Evolutionary conservation across 37 sponge, comb jelly and placozoan species (phyloP), one percentile per base, ranked within the genome.

Genomic region (Tethya wilhelma): DNA sequence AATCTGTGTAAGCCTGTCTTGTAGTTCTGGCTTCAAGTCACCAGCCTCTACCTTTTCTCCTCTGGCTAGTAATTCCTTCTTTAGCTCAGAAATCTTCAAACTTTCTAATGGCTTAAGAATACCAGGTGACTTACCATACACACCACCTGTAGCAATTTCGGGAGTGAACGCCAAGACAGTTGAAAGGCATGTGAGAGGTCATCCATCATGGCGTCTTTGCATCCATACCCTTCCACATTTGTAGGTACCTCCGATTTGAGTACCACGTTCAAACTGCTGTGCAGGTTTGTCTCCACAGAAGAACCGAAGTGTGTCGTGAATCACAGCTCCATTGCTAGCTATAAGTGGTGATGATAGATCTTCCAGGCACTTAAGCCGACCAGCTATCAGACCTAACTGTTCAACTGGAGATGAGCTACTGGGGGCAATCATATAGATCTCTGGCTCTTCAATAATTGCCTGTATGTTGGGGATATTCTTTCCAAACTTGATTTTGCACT

Each of bases 361-460:
- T 2, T 31, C 2, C 3, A 78, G 67, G 45, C 67, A 64, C 7
- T 64, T n/a, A n/a, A 65, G 34, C 41, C 78, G 30, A 45, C 64
- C 78, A 32, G 32, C 44, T 20, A 78, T 28, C 20, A 78, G 65
- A n/a, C 44, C 78, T 64, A 64, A 31, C 78, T 78, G 78, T 31
- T 78, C 78, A 42, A 39, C 66, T 32, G 46, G 36, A 23, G 66
- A 64, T 63, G 78, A 78, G 38, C 44, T 41, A 28, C 66, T 56
- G 23, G 45, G 59, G 25, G 78, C 78, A 38, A 78, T 55, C 33
- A 78, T 31, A 38, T 78, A 78, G 41, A 78, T 78, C 38, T 34
- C 29, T 37, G 78, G 78, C 49, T 78, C 44, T 40, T 78, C 78
- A 28, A 78, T 56, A 38, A 78, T 25, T 36, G 65, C 26, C 37